Evolutionary conservation across 1,140 invertebrate genomes (phyloP), one percentile per base, ranked within the genome.

Genomic region (Drosophila pallidifrons): DNA sequence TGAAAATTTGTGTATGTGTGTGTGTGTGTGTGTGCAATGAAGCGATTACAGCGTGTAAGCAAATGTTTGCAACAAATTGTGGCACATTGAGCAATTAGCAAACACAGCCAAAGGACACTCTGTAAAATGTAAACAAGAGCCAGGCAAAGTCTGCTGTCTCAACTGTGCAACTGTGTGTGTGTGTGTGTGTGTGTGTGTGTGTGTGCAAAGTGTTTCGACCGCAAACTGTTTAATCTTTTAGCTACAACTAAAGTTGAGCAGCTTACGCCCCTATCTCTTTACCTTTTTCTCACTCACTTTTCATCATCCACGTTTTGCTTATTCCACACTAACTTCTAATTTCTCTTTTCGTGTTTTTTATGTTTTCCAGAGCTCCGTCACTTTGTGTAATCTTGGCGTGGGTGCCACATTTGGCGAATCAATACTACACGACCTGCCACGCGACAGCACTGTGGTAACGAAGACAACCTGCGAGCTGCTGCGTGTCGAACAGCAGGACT

Each of bases 381-480:
- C 94, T 8, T 83, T 96, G 68, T 95, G 96, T 90, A 96, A 95
- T 67, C 92, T 97, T 43, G 95, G 95, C 15, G 94, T 96, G 58
- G 96, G 96, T 11, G 95, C 95, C n/a, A 96, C 96, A 45, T 97
- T 97, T 91, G 96, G 96, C 3, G 96, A 96, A 92, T 95, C 95
- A 32, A 95, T 96, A 71, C 92, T 96, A 57, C 94, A 95, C 79
- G 95, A 96, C 89, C 93, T 95, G 60, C 96, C 96, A 3, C 93
- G 96, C 73, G 95, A 95, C 69, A 95, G 95, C 55, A 96, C 96
- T 1, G 95, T 96, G 38, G 94, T 96, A 38, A 97, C 96, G 5
- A 94, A 95, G 83, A 96, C 96, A 64, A 95, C 94, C 57, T 96
- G 96, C 82, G 96, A 96, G 92, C 93, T 97, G 38, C 93, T 97